These are phyloP conservation scores for Hemichromis elongatus DNA, from an alignment of 2,113 vertebrate genomes.

Conservation along the genomic window DNA sequence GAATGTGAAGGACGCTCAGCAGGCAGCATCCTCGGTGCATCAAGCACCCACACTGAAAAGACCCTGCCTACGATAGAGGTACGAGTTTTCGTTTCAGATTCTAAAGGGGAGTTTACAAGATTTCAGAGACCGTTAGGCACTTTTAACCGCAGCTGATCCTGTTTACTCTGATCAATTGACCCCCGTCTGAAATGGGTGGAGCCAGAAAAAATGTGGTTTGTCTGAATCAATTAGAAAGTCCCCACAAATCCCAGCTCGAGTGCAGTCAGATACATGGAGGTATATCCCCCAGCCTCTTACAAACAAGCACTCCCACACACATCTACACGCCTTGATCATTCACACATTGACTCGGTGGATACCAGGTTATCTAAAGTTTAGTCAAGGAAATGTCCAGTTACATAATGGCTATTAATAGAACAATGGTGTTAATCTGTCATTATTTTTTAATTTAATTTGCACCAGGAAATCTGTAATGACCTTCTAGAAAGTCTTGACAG, in stretches of 20 bases:
- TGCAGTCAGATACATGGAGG: slow-evolving; percentile 11
- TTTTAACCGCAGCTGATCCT: not conserved
- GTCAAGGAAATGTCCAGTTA: not conserved
- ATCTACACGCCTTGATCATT: no score
- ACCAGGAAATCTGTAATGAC: not conserved
- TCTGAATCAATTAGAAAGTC: slow-evolving; percentile 47
- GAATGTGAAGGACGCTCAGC: slow-evolving; percentile 89
- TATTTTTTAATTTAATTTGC: not conserved
- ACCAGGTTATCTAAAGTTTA: rapidly evolving
- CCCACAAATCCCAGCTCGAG: slow-evolving; percentile 16
- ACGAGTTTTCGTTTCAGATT: not conserved
- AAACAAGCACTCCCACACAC: not conserved
- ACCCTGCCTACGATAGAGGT: slow-evolving; percentile 86
- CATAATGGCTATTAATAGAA: not conserved
- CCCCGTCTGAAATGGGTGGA: not conserved
- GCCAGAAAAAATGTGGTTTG: slow-evolving; percentile 13
- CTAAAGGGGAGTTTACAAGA: slow-evolving; percentile 8
- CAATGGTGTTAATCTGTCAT: not conserved
- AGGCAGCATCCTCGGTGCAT: slow-evolving; percentile 86
- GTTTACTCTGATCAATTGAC: not conserved
- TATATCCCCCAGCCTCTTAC: not conserved
- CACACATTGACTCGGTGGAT: not conserved
- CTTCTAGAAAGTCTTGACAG: not conserved
- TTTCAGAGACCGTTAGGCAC: not conserved
- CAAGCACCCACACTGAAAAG: slow-evolving; percentile 83